Conservation (phyloP, 2,797 vertebrate species). For the Acanthis flammea region DNA sequence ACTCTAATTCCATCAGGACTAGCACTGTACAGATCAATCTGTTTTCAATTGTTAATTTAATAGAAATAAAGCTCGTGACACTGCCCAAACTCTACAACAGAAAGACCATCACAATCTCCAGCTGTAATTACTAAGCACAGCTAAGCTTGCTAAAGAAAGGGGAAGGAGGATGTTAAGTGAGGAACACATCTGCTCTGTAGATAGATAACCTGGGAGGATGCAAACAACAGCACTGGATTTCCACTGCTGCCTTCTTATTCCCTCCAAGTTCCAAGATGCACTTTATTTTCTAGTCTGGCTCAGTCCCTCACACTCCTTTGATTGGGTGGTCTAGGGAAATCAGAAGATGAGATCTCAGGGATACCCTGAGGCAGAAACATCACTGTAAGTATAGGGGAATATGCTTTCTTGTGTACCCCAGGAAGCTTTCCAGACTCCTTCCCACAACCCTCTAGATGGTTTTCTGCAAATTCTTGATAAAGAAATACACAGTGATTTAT, state of each 20-base stretch:
- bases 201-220: neutral
- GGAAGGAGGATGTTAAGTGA: neutral
- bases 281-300: neutral
- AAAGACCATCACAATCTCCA: neutral
- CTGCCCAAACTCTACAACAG: neutral
- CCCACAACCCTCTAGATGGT: neutral
- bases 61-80: neutral
- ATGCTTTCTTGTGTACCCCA: neutral
- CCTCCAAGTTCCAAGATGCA: neutral
- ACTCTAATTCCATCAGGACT: neutral
- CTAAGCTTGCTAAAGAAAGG: neutral
- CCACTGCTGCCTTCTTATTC: neutral
- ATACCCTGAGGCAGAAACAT: neutral
- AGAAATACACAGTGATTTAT: neutral
- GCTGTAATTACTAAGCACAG: neutral
- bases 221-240: neutral
- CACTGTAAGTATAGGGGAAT: rapidly evolving
- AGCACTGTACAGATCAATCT: neutral
- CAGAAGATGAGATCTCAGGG: neutral
- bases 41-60: neutral
- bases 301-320: neutral
- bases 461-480: neutral
- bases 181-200: neutral
- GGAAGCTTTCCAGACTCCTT: neutral
- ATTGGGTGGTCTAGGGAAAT: neutral